Percentiles rank a stretch among this genome's conserved stretches.
Evolutionary conservation across 2,888 invertebrate genomes (phyloP).

Genomic region (Plebejus melissa): DNA sequence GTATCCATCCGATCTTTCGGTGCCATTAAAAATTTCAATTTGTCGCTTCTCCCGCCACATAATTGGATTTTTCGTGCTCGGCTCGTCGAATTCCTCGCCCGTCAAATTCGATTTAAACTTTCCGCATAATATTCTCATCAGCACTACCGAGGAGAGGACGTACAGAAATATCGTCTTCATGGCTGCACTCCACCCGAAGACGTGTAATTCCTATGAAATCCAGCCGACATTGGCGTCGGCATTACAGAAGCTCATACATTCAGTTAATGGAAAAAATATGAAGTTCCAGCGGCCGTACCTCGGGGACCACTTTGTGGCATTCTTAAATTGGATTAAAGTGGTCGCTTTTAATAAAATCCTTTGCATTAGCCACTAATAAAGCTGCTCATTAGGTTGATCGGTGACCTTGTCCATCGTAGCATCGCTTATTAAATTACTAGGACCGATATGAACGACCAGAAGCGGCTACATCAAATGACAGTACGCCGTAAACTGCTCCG

Average conservation of each 20-base stretch:
- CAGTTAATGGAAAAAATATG: constrained; percentile 47
- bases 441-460: constrained; percentile 38
- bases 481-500: not conserved
- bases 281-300: constrained; percentile 49
- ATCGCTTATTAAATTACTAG: constrained; percentile 39
- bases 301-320: constrained; percentile 56
- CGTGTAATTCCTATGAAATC: constrained; percentile 55
- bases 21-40: constrained; percentile 28
- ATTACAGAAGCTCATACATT: constrained; percentile 44
- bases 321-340: constrained; percentile 72
- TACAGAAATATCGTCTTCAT: constrained; percentile 52
- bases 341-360: constrained; percentile 59
- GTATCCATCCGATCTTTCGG: constrained; percentile 26
- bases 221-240: constrained; percentile 49
- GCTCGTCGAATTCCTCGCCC: constrained; percentile 16
- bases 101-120: constrained; percentile 34
- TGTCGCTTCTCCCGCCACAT: constrained; percentile 31
- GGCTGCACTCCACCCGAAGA: constrained; percentile 39
- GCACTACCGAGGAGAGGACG: constrained; percentile 43
- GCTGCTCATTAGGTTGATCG: constrained; percentile 57
- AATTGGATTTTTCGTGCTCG: constrained; percentile 23
- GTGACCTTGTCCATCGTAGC: constrained; percentile 42
- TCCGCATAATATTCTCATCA: constrained; percentile 47
- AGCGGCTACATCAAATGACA: constrained; percentile 6
- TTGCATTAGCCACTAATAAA: constrained; percentile 55